A percentile compares a stretch with the other conserved stretches of the same genome.
These are phyloP conservation scores for Chaetops frenatus DNA, from an alignment of 2,113 vertebrate genomes.

Conservation along the genomic window DNA sequence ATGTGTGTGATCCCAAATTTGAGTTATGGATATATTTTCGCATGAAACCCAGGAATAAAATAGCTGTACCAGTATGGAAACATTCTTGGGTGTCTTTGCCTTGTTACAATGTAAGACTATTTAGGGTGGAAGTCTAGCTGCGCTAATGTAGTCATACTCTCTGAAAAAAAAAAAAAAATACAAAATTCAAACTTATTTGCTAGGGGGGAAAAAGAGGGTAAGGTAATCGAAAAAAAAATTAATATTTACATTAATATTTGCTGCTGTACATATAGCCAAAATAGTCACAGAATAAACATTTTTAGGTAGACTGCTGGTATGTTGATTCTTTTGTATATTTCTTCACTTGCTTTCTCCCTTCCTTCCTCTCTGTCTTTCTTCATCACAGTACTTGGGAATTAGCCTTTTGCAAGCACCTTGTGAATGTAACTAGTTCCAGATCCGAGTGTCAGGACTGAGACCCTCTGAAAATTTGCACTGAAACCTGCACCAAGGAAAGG, in stretches of 20 bases:
- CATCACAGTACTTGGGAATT: not conserved
- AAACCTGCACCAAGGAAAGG: not conserved
- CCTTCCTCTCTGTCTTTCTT: not conserved
- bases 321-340: not conserved
- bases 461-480: not conserved
- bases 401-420: not conserved
- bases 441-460: rapidly evolving
- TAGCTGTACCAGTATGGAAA: not conserved
- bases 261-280: not conserved
- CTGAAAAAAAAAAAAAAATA: not conserved
- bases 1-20: not conserved
- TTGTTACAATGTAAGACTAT: not conserved
- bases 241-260: not conserved
- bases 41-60: not conserved
- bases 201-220: not conserved
- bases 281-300: not conserved
- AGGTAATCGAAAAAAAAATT: not conserved
- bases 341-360: not conserved
- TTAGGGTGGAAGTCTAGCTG: not conserved
- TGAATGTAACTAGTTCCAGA: not conserved
- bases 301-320: not conserved
- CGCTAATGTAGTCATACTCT: not conserved
- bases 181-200: not conserved
- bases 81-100: not conserved
- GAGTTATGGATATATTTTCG: not conserved